phyloP scores from a whole-genome alignment of 2,113 vertebrate genomes.

The Numida meleagris region DNA sequence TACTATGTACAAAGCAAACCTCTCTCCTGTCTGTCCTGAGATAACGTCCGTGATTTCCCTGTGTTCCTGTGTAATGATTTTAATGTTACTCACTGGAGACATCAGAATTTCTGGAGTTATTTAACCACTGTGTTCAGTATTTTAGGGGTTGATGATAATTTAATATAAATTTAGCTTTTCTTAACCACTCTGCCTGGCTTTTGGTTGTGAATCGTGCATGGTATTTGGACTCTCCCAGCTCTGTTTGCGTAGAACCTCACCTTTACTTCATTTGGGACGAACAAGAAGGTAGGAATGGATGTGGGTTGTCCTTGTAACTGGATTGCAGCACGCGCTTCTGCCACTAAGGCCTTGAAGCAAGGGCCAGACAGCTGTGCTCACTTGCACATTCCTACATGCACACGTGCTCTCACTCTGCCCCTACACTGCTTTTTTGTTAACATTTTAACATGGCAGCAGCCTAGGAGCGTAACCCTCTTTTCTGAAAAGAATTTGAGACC shows the following conservation, averaged over 20 bases:
- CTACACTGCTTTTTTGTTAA: neutral
- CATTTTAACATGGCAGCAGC: neutral
- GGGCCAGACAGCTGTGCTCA: neutral
- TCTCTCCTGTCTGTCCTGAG: constrained; percentile 77
- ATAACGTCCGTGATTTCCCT: constrained; percentile 75
- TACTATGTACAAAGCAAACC: constrained; percentile 84
- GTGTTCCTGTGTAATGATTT: constrained; percentile 82
- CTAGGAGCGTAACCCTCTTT: neutral
- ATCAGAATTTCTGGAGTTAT: constrained; percentile 90
- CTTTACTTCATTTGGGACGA: neutral
- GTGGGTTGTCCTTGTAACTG: neutral
- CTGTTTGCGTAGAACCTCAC: neutral
- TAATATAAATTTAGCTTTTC: constrained; percentile 89
- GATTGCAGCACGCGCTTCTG: neutral
- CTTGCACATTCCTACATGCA: neutral
- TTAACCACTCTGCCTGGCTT: constrained; percentile 77
- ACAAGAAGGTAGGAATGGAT: neutral
- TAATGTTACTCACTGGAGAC: constrained; percentile 95
- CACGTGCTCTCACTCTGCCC: accelerated
- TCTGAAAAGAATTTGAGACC: neutral
- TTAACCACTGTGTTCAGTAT: constrained; percentile 94
- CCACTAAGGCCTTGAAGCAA: neutral
- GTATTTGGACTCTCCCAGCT: neutral
- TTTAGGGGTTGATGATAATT: constrained; percentile 86
- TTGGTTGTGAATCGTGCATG: constrained; percentile 71